Evolutionary conservation across 2,113 vertebrate genomes (phyloP), one percentile per base, ranked within the genome.

Genomic region (Grus americana): DNA sequence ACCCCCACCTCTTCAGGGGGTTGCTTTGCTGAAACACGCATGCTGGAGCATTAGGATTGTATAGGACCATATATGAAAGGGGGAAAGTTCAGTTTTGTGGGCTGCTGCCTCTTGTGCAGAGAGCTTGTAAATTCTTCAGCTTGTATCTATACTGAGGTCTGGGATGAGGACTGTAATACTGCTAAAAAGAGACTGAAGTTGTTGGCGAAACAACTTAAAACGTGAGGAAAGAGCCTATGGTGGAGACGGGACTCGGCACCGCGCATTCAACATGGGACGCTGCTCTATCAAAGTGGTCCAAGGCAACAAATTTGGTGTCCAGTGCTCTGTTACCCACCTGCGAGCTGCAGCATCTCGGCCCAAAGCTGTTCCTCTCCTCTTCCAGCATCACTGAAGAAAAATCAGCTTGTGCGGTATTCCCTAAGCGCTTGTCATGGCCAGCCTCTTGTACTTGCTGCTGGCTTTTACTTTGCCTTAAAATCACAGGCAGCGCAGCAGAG

Each of bases 251-350:
- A 18, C 40, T 73, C 0, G 0, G 17, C 22, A 17, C 30, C 0
- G 0, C 10, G 70, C 1, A 1, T 63, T 68, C 9, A 8, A 1
- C 19, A 14, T 0, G 0, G 47, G 47, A 11, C 36, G 67, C 30
- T 1, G 7, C 2, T 2, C 1, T 30, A 15, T 40, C 36, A 40
- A 3, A 46, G 10, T 19, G 47, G 47, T 19, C 26, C 14, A 5
- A 68, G 49, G 36, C 61, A 65, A 27, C 14, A 52, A 9, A 24
- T 23, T 6, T 49, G n/a, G 27, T n/a, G 1, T 11, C 3, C 12
- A 12, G 59, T n/a, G 59, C 55, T 40, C 49, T 29, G 27, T 26
- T 38, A 20, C 65, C 34, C 12, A 27, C 12, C 27, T 30, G n/a
- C 5, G 20, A 75, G 26, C 70, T 90, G 21, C 47, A 52, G 57